phyloP scores from a whole-genome alignment of 2,797 vertebrate genomes.

The Argya squamiceps region DNA sequence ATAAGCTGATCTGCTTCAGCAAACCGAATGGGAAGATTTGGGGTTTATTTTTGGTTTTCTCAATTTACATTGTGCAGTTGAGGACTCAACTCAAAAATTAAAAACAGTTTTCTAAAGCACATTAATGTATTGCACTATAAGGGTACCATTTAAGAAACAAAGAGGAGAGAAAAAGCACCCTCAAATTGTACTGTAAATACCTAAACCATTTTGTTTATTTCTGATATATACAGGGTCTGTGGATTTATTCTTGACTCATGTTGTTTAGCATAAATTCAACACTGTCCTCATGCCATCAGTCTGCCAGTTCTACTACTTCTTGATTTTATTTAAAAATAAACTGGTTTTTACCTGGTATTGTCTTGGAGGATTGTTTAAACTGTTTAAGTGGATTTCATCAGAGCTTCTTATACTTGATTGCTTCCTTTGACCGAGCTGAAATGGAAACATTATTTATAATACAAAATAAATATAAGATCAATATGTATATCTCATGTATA shows the following conservation, averaged over 20 bases:
- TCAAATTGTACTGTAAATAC: neutral
- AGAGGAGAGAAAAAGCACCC: neutral
- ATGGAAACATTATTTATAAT: slow-evolving; percentile 24
- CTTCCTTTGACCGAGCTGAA: slow-evolving; percentile 86
- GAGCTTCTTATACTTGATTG: slow-evolving; percentile 80
- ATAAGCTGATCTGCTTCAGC: neutral
- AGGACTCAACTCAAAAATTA: neutral
- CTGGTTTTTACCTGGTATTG: slow-evolving; percentile 88
- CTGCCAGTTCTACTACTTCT: neutral
- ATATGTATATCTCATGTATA: neutral
- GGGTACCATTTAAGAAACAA: neutral
- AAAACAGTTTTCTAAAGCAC: neutral
- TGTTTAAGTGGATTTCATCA: slow-evolving; percentile 80
- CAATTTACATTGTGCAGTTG: neutral
- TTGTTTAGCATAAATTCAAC: neutral
- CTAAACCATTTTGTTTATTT: neutral
- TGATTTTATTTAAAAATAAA: neutral
- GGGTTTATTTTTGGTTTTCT: neutral
- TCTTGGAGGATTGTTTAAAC: slow-evolving; percentile 77
- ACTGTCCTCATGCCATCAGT: neutral
- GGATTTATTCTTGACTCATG: neutral
- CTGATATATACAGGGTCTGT: neutral
- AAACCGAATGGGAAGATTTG: neutral
- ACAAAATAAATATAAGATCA: neutral
- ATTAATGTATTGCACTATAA: neutral